Base-by-base conservation (phyloP, 2,888 invertebrate genomes). In the Lymantria dispar region DNA sequence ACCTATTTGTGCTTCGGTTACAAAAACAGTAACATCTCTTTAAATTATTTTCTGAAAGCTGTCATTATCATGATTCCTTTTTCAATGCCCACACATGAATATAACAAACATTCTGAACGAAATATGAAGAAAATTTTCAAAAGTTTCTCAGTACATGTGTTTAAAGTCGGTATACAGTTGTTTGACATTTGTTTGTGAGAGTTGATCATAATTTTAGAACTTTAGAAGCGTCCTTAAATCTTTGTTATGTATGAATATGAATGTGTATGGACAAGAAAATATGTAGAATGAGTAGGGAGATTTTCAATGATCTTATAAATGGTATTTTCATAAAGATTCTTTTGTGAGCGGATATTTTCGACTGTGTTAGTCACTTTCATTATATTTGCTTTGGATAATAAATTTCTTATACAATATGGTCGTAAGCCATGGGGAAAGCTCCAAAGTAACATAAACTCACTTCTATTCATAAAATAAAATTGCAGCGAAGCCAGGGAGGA, bases 311-410 rank as follows among this genome's bases (percentile, higher is more conserved):
- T 22, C 22, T 22, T 22, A 22, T 22, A 22, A 22, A 22, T 5
- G 5, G 22, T 22, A 5, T 22, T 3, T 22, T 12, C 12, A 3
- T n/a, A 13, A 38, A 38, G 9, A 33, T 33, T 33, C 8, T 33
- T 2, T 22, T 22, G 5, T 22, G 33, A 51, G 68, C 58, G 64
- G 62, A 64, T 64, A 62, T 56, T 58, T 59, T 39, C 14, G 40
- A 59, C 52, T 65, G 22, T 33, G 74, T 80, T 80, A 80, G 80
- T 80, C 66, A 76, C 67, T 64, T 55, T 58, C 3, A 22, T 22
- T 22, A 22, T 22, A 22, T 22, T 22, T 22, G 22, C 22, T 22
- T 22, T 22, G 22, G 22, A 22, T 22, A 22, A 22, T 22, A 22
- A 22, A 5, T 22, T 22, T 5, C 22, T 22, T 22, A 22, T 22